Evolutionary conservation across 2,888 invertebrate genomes (phyloP).

Genomic region (Lasioglossum figueresi): DNA sequence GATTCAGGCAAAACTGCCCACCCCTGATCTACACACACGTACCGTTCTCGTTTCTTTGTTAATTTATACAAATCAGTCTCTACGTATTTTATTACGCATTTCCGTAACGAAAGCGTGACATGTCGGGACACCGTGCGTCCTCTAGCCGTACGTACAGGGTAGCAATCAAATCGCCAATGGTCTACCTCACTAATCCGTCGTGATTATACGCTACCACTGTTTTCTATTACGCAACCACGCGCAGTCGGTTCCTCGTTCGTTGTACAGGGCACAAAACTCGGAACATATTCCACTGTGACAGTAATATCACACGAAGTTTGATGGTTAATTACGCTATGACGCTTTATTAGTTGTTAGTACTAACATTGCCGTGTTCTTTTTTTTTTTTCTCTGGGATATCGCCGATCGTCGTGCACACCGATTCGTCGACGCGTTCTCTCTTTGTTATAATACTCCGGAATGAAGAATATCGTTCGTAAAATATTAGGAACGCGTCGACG

Average conservation of each 20-base stretch:
- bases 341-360: slow-evolving; percentile 80
- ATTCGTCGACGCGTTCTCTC: slow-evolving; percentile 35
- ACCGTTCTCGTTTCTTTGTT: slow-evolving; percentile 2
- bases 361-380: slow-evolving; percentile 77
- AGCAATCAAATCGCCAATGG: slow-evolving; percentile 47
- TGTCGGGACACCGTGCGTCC: slow-evolving; percentile 22
- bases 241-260: slow-evolving; percentile 38
- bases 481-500: slow-evolving; percentile 11
- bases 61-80: slow-evolving; percentile 14
- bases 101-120: slow-evolving; percentile 15
- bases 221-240: slow-evolving; percentile 36
- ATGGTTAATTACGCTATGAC: slow-evolving; percentile 77
- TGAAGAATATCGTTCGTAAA: background rate
- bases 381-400: slow-evolving; percentile 60
- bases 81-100: slow-evolving; percentile 1
- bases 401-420: slow-evolving; percentile 52
- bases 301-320: slow-evolving; percentile 69
- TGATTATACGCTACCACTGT: slow-evolving; percentile 54
- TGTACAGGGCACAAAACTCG: slow-evolving; percentile 59
- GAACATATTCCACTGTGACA: slow-evolving; percentile 70
- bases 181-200: slow-evolving; percentile 64
- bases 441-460: background rate
- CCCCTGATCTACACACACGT: background rate
- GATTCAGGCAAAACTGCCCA: no score
- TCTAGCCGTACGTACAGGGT: slow-evolving; percentile 25